phyloP scores from a whole-genome alignment of 2,113 vertebrate species.

The Tiliqua scincoides region DNA sequence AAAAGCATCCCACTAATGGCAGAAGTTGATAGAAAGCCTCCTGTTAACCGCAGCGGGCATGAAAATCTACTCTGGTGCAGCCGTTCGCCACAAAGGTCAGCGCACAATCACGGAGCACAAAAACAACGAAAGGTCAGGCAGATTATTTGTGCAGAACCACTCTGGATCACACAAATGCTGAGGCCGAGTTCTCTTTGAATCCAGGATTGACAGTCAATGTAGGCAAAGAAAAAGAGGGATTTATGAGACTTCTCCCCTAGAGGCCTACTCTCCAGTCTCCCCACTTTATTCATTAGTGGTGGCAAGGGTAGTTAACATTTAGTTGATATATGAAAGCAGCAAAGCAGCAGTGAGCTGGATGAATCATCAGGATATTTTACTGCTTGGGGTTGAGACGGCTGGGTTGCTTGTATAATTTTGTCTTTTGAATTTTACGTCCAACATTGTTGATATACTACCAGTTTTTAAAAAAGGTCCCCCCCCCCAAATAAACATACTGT shows the following conservation, averaged over 20 bases:
- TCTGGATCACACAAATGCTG: conserved; percentile 15
- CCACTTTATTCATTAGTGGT: conserved; percentile 20
- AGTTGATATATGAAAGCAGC: background rate
- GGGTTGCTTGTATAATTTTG: no score
- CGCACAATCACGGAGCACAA: background rate
- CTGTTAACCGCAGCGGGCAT: background rate
- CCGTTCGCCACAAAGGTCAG: conserved; percentile 48
- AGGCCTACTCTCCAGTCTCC: background rate
- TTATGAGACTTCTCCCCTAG: background rate
- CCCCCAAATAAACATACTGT: background rate
- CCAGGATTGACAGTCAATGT: background rate
- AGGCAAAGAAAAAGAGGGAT: conserved; percentile 1
- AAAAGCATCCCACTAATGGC: background rate
- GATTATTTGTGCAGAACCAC: conserved; percentile 18
- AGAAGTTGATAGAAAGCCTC: conserved; percentile 28
- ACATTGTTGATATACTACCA: background rate
- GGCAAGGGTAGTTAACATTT: conserved; percentile 28
- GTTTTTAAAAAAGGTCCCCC: background rate
- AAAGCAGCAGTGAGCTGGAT: conserved; percentile 33
- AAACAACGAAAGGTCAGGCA: conserved; percentile 30
- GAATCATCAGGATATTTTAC: background rate
- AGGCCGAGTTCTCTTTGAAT: background rate
- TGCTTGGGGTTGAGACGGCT: background rate
- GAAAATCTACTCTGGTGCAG: background rate
- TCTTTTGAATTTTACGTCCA: background rate